phyloP scores from a whole-genome alignment of 1,140 invertebrate species.

The Neotoxoptera formosana region DNA sequence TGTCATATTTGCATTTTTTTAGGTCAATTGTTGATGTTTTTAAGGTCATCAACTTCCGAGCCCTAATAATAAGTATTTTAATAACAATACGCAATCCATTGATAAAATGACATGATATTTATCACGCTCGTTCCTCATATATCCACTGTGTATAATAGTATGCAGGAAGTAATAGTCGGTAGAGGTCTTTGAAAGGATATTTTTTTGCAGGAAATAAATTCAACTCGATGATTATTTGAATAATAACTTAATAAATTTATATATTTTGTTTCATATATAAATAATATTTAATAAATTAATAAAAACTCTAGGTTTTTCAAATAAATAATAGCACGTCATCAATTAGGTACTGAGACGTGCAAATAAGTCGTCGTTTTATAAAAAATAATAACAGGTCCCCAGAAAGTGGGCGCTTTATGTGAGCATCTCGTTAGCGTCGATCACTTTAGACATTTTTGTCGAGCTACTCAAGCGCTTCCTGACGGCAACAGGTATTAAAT shows the following conservation, averaged over 20 bases:
- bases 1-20: too few relatives aligned
- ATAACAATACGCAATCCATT: background rate
- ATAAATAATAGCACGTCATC: conserved; percentile 41
- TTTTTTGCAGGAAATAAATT: background rate
- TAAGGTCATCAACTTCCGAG: too few relatives aligned
- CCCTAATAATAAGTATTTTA: background rate
- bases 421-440: conserved; percentile 55
- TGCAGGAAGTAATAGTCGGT: background rate
- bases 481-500: background rate
- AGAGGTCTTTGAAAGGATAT: background rate
- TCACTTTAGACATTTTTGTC: conserved; percentile 45
- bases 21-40: too few relatives aligned
- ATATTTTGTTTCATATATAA: conserved; percentile 44
- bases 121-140: too few relatives aligned
- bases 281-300: conserved; percentile 31
- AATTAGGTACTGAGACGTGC: background rate
- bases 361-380: background rate
- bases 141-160: too few relatives aligned
- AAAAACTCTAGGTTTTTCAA: conserved; percentile 34
- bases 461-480: conserved; percentile 40
- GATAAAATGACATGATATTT: background rate
- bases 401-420: background rate
- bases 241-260: conserved; percentile 30
- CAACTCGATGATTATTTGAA: background rate
- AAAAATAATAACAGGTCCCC: background rate